Percentiles rank a stretch among this genome's conserved stretches.
These are phyloP conservation scores for Eilema depressum DNA, from an alignment of 2,888 invertebrate species.

Conservation along the genomic window DNA sequence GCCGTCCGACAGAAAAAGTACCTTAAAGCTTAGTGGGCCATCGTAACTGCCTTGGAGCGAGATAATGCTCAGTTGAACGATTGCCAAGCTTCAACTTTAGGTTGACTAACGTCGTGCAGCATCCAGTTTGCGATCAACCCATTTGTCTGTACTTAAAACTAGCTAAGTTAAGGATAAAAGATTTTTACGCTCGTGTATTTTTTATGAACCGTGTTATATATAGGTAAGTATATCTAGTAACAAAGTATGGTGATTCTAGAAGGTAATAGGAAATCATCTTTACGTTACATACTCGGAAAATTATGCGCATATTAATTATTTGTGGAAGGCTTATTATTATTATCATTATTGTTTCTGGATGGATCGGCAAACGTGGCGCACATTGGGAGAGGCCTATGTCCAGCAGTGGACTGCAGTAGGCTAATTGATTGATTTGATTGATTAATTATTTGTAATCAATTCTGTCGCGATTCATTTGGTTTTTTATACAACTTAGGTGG, in stretches of 20 bases:
- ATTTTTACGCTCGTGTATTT: background rate
- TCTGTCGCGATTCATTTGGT: too few relatives aligned
- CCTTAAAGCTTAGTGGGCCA: background rate
- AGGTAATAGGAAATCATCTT: background rate
- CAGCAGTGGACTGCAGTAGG: too few relatives aligned
- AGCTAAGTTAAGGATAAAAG: background rate
- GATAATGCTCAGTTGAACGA: constrained; percentile 3
- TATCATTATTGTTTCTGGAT: too few relatives aligned
- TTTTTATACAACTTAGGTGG: too few relatives aligned
- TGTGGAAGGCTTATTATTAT: too few relatives aligned
- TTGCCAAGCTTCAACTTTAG: background rate
- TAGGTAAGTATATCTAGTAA: too few relatives aligned
- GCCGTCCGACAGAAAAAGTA: background rate
- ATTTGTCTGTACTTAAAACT: constrained; percentile 1
- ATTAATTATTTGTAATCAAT: too few relatives aligned
- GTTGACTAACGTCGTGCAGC: background rate
- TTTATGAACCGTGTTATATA: background rate
- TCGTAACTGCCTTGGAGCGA: background rate
- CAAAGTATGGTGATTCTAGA: background rate
- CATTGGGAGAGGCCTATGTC: too few relatives aligned
- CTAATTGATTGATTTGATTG: too few relatives aligned
- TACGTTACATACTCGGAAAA: too few relatives aligned
- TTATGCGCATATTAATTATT: too few relatives aligned
- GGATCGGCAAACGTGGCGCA: too few relatives aligned
- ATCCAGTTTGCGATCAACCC: background rate